Evolutionary conservation across 2,113 vertebrate genomes (phyloP), one percentile per base, ranked within the genome.

Genomic region (Antigone vipio): DNA sequence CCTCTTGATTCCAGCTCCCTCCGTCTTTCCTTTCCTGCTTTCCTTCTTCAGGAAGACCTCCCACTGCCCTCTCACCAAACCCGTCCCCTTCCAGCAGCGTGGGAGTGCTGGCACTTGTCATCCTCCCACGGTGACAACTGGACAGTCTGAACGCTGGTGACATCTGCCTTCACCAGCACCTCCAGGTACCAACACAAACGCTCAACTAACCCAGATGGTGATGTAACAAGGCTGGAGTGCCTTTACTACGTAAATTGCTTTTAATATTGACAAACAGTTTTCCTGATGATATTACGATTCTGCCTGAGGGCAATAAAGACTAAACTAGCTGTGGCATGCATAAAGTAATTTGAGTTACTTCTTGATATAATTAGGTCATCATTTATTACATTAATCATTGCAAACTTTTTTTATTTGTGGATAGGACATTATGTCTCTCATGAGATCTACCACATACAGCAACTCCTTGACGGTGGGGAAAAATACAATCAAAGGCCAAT

Each of bases 211-310:
- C 91, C 63, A 85, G 76, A 95, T 92, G 89, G 91, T 63, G 64
- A 87, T 78, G 85, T 74, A 94, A 93, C 85, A 76, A 81, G 71
- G 69, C 75, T 95, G 67, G 90, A 77, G 84, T 91, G 68, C 74
- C 77, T 83, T 97, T 95, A 93, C 85, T 95, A 91, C 84, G 94
- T 68, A 96, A 97, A 96, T 96, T 95, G 82, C 91, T 94, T 88
- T 85, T 97, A 87, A 96, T 96, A 97, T 96, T 97, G 97, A 97
- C 91, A 83, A 97, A 97, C 68, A 94, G 90, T 53, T 96, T 95
- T 96, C 96, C 72, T 94, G 92, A 96, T 75, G 80, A 91, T 89
- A 96, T 91, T 95, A 93, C 50, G 74, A 97, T 95, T 96, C 77
- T 97, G 90, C 83, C 81, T 93, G 56, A 97, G 58, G 89, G 93